These are phyloP conservation scores for Coendou prehensilis DNA, from an alignment of 2,797 vertebrate genomes.

Conservation along the genomic window DNA sequence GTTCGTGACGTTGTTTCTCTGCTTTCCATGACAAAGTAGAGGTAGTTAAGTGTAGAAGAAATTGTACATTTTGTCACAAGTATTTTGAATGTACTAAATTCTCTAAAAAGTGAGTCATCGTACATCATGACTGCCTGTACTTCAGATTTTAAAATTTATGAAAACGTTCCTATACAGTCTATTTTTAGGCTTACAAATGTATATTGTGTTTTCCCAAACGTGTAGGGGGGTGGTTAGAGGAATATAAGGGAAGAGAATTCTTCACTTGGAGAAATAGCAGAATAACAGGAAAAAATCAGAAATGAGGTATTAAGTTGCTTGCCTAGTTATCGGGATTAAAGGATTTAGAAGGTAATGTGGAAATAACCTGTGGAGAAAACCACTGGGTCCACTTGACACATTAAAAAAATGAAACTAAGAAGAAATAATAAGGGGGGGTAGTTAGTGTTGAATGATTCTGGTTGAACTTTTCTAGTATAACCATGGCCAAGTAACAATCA, in stretches of 20 bases:
- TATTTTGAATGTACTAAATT: slow-evolving; percentile 28
- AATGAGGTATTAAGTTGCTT: background rate
- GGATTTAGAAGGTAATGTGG: background rate
- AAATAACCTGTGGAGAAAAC: background rate
- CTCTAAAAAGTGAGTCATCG: background rate
- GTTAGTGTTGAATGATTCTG: background rate
- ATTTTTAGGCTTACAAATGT: slow-evolving; percentile 26
- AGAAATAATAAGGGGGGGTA: background rate
- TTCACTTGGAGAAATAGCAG: background rate
- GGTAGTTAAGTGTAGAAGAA: background rate
- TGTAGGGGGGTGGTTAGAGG: background rate
- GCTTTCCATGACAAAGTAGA: background rate
- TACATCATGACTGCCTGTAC: background rate
- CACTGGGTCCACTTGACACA: background rate
- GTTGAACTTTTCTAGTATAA: background rate
- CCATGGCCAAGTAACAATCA: background rate
- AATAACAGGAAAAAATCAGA: background rate
- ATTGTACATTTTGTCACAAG: background rate
- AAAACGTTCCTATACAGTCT: background rate
- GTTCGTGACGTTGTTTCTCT: background rate
- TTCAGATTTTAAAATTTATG: slow-evolving; percentile 31
- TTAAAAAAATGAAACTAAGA: background rate
- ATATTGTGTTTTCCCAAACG: slow-evolving; percentile 5
- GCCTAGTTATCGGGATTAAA: background rate
- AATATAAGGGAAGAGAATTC: background rate